Percentiles rank a stretch among this genome's conserved stretches.
phyloP scores from a whole-genome alignment of 2,113 vertebrate genomes.

The Mormyrus iriodes region DNA sequence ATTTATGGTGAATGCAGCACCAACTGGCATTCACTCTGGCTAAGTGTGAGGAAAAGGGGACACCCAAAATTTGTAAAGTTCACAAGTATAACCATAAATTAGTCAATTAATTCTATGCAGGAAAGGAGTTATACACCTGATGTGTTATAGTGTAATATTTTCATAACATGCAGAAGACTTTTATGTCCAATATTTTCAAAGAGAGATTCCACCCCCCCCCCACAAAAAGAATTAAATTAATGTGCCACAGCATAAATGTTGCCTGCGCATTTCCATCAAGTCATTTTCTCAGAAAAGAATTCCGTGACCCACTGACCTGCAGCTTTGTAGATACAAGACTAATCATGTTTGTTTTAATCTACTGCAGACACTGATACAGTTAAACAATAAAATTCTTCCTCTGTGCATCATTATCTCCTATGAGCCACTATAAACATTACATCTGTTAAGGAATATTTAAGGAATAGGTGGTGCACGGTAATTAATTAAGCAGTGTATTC shows the following conservation, averaged over 20 bases:
- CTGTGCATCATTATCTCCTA: no score
- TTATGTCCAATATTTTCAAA: neutral
- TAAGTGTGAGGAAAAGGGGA: neutral
- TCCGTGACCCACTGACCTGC: neutral
- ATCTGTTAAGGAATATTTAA: no score
- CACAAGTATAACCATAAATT: neutral
- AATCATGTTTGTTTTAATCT: neutral
- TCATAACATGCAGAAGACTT: neutral
- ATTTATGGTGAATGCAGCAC: neutral
- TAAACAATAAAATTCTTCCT: no score
- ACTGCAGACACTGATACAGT: neutral
- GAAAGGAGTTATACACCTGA: neutral
- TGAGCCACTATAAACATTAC: no score
- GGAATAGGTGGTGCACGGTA: no score
- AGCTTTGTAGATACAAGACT: neutral
- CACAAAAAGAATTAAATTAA: no score
- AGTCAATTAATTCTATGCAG: neutral
- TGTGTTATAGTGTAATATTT: neutral
- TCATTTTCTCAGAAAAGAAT: neutral
- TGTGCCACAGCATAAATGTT: neutral
- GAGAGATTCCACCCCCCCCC: neutral
- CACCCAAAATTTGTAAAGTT: neutral
- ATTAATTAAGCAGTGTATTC: neutral
- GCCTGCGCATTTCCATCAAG: neutral
- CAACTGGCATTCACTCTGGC: neutral